These are phyloP conservation scores for Zophobas atratus DNA, from an alignment of 1,140 invertebrate species.

Conservation along the genomic window DNA sequence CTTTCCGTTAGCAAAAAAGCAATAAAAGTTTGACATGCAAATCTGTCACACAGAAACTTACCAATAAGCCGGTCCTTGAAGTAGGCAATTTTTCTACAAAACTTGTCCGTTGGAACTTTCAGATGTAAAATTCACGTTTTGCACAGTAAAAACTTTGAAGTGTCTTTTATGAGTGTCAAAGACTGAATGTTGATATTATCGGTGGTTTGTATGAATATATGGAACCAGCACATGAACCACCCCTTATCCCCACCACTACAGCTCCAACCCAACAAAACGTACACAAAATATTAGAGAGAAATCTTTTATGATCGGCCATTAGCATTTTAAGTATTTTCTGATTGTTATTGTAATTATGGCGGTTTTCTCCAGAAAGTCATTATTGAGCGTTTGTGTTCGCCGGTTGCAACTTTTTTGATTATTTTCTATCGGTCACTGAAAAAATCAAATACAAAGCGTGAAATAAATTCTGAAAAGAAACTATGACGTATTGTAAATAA, in stretches of 20 bases:
- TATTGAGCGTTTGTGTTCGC: no score
- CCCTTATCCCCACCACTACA: constrained; percentile 28
- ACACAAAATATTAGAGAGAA: constrained; percentile 25
- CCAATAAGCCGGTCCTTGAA: neutral
- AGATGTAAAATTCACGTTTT: neutral
- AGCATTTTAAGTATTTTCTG: constrained; percentile 22
- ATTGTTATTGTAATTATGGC: neutral
- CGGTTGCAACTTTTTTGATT: neutral
- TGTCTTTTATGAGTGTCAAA: constrained; percentile 27
- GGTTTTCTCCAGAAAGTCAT: neutral
- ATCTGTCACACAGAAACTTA: constrained; percentile 9
- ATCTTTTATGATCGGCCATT: constrained; percentile 22
- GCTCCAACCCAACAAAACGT: constrained; percentile 10
- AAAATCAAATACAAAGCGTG: neutral
- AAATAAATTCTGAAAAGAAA: constrained; percentile 2
- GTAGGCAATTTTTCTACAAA: neutral
- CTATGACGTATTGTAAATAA: constrained; percentile 24
- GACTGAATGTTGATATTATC: constrained; percentile 36
- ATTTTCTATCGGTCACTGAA: neutral
- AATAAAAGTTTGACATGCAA: constrained; percentile 24
- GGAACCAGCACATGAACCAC: constrained; percentile 23
- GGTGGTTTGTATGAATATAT: constrained; percentile 38
- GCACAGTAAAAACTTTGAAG: constrained; percentile 7
- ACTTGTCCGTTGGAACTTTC: neutral
- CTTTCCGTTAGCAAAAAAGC: constrained; percentile 20